Percentiles rank a stretch among this genome's conserved stretches.
Conservation (phyloP, 2,113 vertebrate genomes). For the Struthidea cinerea region DNA sequence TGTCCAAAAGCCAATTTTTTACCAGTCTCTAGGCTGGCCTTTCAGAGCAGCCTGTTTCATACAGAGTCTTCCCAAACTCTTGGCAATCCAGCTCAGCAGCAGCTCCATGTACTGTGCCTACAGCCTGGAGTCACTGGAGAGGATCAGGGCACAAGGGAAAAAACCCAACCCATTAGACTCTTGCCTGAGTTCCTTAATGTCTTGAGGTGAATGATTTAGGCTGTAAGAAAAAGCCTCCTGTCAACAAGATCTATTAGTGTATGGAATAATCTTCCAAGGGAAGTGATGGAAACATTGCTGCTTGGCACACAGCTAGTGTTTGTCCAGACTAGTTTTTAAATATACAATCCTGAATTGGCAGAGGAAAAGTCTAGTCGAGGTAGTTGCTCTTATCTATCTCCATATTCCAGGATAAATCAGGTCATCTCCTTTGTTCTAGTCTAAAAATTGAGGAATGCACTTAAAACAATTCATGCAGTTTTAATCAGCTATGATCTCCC, state of each 20-base stretch:
- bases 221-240: constrained; percentile 28
- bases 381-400: constrained; percentile 63
- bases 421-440: constrained; percentile 62
- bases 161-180: neutral
- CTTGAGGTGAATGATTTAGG: constrained; percentile 33
- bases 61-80: neutral
- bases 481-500: constrained; percentile 66
- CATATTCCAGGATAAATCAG: constrained; percentile 62
- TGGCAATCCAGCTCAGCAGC: neutral
- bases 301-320: constrained; percentile 53
- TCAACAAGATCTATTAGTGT: constrained; percentile 56
- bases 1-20: constrained; percentile 1
- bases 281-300: constrained; percentile 56
- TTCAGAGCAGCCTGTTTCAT: neutral
- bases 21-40: neutral
- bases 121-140: neutral
- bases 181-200: constrained; percentile 22
- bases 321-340: constrained; percentile 66
- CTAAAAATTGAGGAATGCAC: constrained; percentile 64
- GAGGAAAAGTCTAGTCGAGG: constrained; percentile 53
- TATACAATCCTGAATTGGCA: constrained; percentile 53
- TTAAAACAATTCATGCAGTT: constrained; percentile 68
- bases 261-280: constrained; percentile 52
- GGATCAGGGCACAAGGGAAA: neutral
- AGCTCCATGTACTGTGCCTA: neutral